Conservation (phyloP, 53 echinoderm and acorn worm species). For the Henricia sp. region DNA sequence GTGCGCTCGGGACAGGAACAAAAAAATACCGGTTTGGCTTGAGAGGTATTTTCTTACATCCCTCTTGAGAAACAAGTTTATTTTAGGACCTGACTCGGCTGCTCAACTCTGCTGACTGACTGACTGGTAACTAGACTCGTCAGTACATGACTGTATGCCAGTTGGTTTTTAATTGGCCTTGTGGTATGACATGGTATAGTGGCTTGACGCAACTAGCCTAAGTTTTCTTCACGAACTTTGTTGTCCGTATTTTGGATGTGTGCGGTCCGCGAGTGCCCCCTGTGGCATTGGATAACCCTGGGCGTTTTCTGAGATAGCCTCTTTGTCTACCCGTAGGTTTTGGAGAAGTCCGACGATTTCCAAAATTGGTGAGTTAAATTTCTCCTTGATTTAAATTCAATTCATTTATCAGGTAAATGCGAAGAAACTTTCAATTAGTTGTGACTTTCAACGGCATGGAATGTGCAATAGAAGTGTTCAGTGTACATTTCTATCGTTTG, state of each 20-base stretch:
- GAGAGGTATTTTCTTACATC: slow-evolving; percentile 28
- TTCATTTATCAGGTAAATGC: no score
- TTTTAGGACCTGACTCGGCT: slow-evolving; percentile 55
- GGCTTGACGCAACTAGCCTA: background rate
- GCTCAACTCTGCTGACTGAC: slow-evolving; percentile 47
- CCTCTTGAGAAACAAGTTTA: slow-evolving; percentile 58
- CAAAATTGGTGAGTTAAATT: no score
- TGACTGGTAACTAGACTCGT: slow-evolving; percentile 14
- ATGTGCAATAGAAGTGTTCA: no score
- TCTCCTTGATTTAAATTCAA: no score
- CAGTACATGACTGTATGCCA: background rate
- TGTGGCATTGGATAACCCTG: no score
- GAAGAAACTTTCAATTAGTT: no score
- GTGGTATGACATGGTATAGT: background rate
- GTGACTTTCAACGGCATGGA: no score
- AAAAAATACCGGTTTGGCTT: slow-evolving; percentile 19
- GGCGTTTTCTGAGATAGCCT: no score
- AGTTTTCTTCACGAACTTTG: slow-evolving; percentile 39
- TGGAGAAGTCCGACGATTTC: no score
- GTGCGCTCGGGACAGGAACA: background rate
- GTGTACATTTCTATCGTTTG: no score
- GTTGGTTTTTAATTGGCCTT: background rate
- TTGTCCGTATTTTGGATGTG: slow-evolving; percentile 28
- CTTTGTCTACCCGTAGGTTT: no score
- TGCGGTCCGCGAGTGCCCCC: background rate